Conservation (phyloP, 2,888 invertebrate genomes). For the Dynastes grantii region DNA sequence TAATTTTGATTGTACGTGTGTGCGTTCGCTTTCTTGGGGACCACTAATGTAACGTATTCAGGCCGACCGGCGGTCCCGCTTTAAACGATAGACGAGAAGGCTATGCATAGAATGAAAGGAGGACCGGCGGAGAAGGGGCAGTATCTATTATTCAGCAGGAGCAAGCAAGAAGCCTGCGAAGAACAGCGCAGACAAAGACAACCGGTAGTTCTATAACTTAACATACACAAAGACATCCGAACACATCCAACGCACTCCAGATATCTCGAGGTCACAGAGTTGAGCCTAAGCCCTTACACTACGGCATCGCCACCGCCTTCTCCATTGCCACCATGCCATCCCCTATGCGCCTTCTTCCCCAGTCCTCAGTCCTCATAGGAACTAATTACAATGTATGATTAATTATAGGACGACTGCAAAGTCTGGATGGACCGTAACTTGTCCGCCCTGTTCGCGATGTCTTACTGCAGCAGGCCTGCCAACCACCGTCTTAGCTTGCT, state of each 20-base stretch:
- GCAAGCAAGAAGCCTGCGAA: slow-evolving; percentile 53
- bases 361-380: slow-evolving; percentile 61
- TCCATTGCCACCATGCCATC: slow-evolving; percentile 13
- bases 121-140: slow-evolving; percentile 40
- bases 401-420: slow-evolving; percentile 70
- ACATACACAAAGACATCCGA: slow-evolving; percentile 54
- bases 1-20: slow-evolving; percentile 49
- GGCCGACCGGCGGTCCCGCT: slow-evolving; percentile 46
- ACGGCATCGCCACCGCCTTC: slow-evolving; percentile 38
- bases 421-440: slow-evolving; percentile 66
- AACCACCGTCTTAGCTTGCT: slow-evolving; percentile 71
- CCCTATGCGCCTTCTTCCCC: slow-evolving; percentile 45
- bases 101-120: slow-evolving; percentile 41
- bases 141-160: slow-evolving; percentile 53
- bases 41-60: slow-evolving; percentile 48
- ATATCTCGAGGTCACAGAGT: slow-evolving; percentile 57
- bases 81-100: slow-evolving; percentile 44
- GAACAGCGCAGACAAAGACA: slow-evolving; percentile 52
- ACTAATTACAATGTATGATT: slow-evolving; percentile 73
- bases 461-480: slow-evolving; percentile 69
- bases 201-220: slow-evolving; percentile 51
- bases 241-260: slow-evolving; percentile 53
- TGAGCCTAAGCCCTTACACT: slow-evolving; percentile 53
- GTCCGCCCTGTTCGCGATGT: slow-evolving; percentile 67
- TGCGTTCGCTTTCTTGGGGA: slow-evolving; percentile 47